Percentiles rank a stretch among this genome's conserved stretches.
Conservation (phyloP, 2,113 vertebrate species). For the Aptenodytes forsteri region DNA sequence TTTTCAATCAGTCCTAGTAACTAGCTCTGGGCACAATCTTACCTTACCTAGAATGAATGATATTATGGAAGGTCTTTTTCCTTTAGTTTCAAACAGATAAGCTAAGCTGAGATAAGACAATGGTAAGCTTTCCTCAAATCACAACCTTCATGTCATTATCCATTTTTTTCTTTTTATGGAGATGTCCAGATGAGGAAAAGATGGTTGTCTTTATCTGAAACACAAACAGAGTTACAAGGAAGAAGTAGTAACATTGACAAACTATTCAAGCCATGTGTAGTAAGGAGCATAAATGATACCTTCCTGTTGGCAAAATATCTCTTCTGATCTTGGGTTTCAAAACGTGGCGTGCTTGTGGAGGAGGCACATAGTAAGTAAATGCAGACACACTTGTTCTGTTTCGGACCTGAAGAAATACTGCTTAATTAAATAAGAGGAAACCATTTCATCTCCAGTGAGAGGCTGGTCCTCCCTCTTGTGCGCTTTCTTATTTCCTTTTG, state of each 20-base stretch:
- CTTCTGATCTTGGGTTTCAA: not conserved
- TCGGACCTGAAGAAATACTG: not conserved
- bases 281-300: not conserved
- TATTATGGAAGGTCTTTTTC: not conserved
- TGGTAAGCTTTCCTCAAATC: not conserved
- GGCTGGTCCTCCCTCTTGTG: not conserved
- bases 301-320: not conserved
- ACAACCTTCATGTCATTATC: not conserved
- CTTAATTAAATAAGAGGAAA: slow-evolving; percentile 15
- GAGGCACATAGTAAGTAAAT: not conserved
- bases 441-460: not conserved
- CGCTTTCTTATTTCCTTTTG: not conserved
- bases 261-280: not conserved
- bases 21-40: not conserved
- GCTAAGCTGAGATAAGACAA: not conserved
- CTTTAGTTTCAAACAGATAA: not conserved
- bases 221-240: not conserved
- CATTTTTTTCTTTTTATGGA: not conserved
- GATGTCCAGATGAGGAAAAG: not conserved
- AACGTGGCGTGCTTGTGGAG: accelerated
- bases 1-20: not conserved
- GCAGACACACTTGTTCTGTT: not conserved
- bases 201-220: not conserved
- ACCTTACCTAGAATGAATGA: not conserved
- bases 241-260: not conserved